Conservation (phyloP, 2,797 vertebrate species). For the Vultur gryphus region DNA sequence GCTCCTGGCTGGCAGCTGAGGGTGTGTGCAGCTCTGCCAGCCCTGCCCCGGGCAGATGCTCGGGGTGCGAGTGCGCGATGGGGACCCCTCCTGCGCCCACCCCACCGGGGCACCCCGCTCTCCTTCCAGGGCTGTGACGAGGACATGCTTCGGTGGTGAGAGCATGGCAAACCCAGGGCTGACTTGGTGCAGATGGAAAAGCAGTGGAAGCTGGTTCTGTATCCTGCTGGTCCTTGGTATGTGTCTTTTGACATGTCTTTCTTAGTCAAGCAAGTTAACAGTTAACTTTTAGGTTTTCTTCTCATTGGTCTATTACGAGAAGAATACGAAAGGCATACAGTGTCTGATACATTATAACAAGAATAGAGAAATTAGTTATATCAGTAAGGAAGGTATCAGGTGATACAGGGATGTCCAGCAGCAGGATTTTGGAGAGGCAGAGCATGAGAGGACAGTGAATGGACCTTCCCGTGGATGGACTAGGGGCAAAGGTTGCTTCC, state of each 20-base stretch:
- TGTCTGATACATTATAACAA: background rate
- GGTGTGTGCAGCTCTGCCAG: background rate
- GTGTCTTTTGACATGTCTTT: background rate
- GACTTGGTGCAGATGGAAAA: background rate
- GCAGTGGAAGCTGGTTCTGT: background rate
- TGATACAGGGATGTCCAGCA: background rate
- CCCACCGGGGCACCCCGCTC: accelerated
- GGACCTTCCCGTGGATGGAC: background rate
- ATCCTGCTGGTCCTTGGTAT: background rate
- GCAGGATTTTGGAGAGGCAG: background rate
- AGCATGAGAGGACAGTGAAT: background rate
- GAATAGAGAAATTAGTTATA: background rate
- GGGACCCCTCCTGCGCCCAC: background rate
- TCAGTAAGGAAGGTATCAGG: background rate
- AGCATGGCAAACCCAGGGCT: background rate
- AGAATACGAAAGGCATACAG: background rate
- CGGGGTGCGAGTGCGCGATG: accelerated
- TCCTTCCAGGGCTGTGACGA: accelerated
- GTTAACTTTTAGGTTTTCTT: background rate
- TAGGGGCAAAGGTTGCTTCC: background rate
- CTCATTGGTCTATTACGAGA: background rate
- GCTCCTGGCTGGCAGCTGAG: background rate
- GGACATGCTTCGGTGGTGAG: accelerated
- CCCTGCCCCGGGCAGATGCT: accelerated
- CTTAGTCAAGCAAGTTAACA: background rate